Conservation (phyloP, 2,888 invertebrate species). For the Chrysolina haemoptera region DNA sequence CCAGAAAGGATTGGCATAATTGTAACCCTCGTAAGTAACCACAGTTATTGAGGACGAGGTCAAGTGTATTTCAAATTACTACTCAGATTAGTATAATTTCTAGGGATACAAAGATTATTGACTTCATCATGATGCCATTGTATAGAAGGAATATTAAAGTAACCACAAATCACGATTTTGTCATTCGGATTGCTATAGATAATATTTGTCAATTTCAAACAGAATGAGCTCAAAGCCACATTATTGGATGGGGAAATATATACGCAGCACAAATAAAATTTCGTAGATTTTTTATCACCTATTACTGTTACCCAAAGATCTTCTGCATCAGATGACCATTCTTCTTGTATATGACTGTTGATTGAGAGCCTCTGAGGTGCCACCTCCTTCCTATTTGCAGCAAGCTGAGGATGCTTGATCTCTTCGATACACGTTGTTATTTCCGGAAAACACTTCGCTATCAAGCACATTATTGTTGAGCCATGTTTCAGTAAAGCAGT, state of each 20-base stretch:
- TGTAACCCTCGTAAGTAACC: neutral
- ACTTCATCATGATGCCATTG: neutral
- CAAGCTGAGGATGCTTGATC: too few species aligned
- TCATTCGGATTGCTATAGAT: neutral
- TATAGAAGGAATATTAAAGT: neutral
- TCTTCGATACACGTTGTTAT: too few species aligned
- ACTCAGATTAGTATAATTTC: neutral
- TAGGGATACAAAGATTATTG: neutral
- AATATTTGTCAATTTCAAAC: neutral
- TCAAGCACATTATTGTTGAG: too few species aligned
- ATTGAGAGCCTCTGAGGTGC: too few species aligned
- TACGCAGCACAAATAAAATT: too few species aligned
- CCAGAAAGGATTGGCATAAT: neutral
- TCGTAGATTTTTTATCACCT: too few species aligned
- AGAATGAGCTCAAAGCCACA: constrained; percentile 10
- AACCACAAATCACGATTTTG: constrained; percentile 3
- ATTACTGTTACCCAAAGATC: neutral
- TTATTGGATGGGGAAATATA: neutral
- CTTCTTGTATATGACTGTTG: too few species aligned
- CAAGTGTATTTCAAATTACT: neutral
- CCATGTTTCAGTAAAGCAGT: too few species aligned
- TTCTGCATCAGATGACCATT: neutral
- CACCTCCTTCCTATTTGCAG: too few species aligned
- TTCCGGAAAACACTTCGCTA: too few species aligned
- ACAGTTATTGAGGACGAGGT: neutral